Conservation (phyloP, 2,113 vertebrate genomes). For the Physeter macrocephalus region DNA sequence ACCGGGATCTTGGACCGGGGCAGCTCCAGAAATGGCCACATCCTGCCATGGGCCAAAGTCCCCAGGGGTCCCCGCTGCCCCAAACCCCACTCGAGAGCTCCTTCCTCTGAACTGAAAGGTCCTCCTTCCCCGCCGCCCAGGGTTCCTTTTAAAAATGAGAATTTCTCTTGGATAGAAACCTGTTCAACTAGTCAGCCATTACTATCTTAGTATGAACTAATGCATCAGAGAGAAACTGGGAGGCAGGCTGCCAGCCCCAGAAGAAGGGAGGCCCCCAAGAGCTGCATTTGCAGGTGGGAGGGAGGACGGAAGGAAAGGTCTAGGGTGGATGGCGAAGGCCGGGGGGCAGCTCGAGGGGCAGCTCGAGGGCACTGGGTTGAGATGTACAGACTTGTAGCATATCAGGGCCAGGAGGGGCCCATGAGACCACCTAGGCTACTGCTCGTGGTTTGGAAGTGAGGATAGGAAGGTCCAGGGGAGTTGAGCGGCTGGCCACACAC, state of each 20-base stretch:
- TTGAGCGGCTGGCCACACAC: not conserved
- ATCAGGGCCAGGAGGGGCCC: not conserved
- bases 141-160: not conserved
- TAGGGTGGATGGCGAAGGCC: not conserved
- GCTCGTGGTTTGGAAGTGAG: not conserved
- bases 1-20: not conserved
- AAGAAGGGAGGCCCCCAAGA: not conserved
- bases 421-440: fast-evolving
- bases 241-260: not conserved
- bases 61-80: not conserved
- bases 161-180: not conserved
- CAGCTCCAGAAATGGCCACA: not conserved
- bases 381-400: not conserved
- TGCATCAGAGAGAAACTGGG: not conserved
- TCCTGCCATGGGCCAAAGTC: not conserved
- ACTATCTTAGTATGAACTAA: not conserved
- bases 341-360: not conserved
- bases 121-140: not conserved
- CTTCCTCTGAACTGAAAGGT: not conserved
- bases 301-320: not conserved
- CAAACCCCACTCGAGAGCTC: fast-evolving
- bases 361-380: fast-evolving
- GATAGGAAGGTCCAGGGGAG: not conserved
- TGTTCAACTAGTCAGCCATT: not conserved
- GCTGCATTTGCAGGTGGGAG: not conserved